Conservation (phyloP, 2,113 vertebrate species). For the Aramus guarauna region DNA sequence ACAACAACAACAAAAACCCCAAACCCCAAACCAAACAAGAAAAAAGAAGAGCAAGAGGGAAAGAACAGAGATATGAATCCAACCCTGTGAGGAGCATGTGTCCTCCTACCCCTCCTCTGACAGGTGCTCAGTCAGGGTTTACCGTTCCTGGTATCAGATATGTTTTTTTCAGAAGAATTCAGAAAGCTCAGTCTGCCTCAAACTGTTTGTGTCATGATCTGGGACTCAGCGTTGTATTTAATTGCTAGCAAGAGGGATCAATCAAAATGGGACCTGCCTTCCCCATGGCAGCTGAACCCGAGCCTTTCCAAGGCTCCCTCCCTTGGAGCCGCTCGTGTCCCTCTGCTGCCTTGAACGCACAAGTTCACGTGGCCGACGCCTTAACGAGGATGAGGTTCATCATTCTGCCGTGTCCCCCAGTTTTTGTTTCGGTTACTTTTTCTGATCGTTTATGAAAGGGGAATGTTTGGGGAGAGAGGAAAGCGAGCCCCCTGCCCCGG, state of each 20-base stretch:
- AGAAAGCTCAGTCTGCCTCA: not conserved
- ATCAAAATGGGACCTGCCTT: accelerated
- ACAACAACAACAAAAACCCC: too few species aligned
- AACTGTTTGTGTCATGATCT: not conserved
- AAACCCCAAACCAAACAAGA: too few species aligned
- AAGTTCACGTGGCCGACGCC: accelerated
- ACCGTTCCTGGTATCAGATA: not conserved
- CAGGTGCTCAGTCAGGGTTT: not conserved
- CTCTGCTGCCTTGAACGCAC: accelerated
- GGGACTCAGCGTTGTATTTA: not conserved
- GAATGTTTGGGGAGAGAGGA: not conserved
- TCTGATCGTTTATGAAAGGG: not conserved
- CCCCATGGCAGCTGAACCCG: accelerated
- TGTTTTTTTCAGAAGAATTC: not conserved
- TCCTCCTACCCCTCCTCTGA: not conserved
- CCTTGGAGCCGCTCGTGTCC: accelerated
- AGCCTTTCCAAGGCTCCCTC: not conserved
- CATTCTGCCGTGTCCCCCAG: accelerated
- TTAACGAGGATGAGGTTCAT: accelerated
- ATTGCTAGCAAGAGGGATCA: not conserved
- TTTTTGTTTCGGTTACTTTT: not conserved
- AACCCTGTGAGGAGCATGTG: accelerated
- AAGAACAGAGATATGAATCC: not conserved
- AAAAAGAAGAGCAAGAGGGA: not conserved
- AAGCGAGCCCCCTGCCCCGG: accelerated